Evolutionary conservation across 1,140 invertebrate species (phyloP).

Genomic region (Branchinecta lindahli): DNA sequence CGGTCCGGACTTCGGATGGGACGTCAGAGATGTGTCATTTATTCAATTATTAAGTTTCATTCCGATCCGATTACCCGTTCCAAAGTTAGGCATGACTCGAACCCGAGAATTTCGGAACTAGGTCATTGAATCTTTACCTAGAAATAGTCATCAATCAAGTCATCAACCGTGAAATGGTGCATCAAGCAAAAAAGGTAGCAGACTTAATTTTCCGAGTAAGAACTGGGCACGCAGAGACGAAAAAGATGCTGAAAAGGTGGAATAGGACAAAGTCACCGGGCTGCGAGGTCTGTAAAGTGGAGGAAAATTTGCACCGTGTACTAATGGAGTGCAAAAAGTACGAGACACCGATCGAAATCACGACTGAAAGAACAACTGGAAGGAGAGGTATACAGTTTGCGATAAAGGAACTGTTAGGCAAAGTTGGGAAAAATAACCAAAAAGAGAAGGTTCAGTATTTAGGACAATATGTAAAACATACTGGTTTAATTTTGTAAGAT

Average conservation of each 20-base stretch:
- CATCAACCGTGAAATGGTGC: constrained; percentile 1
- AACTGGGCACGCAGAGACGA: too few relatives aligned
- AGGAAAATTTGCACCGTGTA: too few relatives aligned
- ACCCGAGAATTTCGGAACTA: neutral
- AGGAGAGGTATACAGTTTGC: constrained; percentile 1
- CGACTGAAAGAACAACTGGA: neutral
- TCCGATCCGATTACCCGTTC: too few relatives aligned
- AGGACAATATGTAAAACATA: too few relatives aligned
- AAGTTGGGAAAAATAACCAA: constrained; percentile 1
- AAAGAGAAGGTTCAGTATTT: constrained; percentile 2
- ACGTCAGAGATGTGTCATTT: too few relatives aligned
- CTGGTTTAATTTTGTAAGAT: constrained; percentile 6
- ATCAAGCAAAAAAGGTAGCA: constrained; percentile 2
- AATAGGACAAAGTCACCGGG: too few relatives aligned
- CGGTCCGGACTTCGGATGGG: too few relatives aligned
- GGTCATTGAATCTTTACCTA: constrained; percentile 5
- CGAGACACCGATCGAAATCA: too few relatives aligned
- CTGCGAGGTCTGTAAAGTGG: too few relatives aligned
- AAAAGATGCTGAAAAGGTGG: too few relatives aligned
- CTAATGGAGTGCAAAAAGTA: too few relatives aligned
- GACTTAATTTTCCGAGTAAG: neutral
- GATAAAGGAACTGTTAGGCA: constrained; percentile 5
- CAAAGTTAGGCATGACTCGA: neutral
- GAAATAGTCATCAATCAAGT: neutral
- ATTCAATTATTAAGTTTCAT: too few relatives aligned